phyloP scores from a whole-genome alignment of 2,113 vertebrate genomes.

The Erythrocercus mccallii region DNA sequence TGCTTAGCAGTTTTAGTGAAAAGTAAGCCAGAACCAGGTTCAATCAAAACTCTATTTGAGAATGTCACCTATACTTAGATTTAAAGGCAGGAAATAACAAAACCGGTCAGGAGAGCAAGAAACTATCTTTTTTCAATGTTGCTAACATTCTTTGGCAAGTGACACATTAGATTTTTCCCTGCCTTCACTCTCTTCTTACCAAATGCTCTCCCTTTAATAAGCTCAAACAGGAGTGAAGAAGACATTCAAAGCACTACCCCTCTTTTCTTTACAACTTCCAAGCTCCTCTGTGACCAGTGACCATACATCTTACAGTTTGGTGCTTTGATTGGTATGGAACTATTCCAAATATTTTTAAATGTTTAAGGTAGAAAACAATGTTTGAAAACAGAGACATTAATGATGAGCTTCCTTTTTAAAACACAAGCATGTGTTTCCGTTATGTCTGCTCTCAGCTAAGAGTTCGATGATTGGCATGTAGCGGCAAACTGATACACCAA shows the following conservation, averaged over 20 bases:
- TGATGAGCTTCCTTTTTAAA: neutral
- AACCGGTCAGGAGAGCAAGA: neutral
- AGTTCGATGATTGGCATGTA: neutral
- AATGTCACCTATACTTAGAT: neutral
- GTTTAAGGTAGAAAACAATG: neutral
- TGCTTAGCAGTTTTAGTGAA: slow-evolving; percentile 26
- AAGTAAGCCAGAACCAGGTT: neutral
- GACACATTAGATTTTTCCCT: neutral
- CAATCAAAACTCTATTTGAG: neutral
- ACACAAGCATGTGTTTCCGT: neutral
- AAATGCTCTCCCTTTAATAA: neutral
- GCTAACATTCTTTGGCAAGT: neutral
- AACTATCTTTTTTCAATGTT: neutral
- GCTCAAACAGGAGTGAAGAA: neutral
- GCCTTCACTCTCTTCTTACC: neutral
- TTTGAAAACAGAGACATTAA: neutral
- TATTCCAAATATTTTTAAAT: neutral
- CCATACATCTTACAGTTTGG: neutral
- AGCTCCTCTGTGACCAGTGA: neutral
- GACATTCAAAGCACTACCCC: neutral
- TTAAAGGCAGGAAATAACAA: slow-evolving; percentile 26
- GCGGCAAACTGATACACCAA: neutral
- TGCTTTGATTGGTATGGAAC: neutral
- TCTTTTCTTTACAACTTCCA: neutral
- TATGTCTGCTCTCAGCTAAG: neutral